phyloP scores from a whole-genome alignment of 2,888 invertebrate genomes.

The Amiota minor region DNA sequence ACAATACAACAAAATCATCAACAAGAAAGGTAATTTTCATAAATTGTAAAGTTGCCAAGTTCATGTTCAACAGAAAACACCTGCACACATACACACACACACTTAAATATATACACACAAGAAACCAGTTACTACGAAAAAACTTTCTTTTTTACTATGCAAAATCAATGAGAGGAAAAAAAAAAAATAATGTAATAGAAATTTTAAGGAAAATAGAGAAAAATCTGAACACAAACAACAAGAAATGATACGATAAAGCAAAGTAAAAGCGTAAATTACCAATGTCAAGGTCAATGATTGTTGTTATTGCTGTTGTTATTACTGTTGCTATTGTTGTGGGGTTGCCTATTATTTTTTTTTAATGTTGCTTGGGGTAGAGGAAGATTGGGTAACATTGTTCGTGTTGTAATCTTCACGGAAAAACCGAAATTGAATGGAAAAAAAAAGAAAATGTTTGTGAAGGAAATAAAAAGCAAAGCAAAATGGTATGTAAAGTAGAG shows the following conservation, averaged over 20 bases:
- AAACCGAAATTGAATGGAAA: neutral
- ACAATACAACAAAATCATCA: constrained; percentile 17
- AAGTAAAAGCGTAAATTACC: constrained; percentile 33
- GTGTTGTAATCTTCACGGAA: neutral
- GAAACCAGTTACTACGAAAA: too few relatives aligned
- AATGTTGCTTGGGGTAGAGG: too few relatives aligned
- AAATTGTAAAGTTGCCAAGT: constrained; percentile 53
- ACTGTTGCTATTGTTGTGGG: constrained; percentile 15
- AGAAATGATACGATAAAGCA: constrained; percentile 8
- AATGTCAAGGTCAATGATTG: constrained; percentile 35
- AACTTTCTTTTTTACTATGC: too few relatives aligned
- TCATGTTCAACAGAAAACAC: constrained; percentile 30
- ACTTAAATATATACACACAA: too few relatives aligned
- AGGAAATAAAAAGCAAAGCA: constrained; percentile 8
- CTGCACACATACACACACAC: neutral
- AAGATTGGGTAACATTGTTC: neutral
- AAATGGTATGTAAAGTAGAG: too few relatives aligned
- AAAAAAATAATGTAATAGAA: neutral
- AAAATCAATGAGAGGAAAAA: neutral
- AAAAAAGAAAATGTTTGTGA: neutral
- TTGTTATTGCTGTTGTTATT: neutral
- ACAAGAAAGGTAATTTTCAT: constrained; percentile 49
- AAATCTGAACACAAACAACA: neutral
- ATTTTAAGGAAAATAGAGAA: constrained; percentile 5
- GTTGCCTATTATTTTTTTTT: neutral